Evolutionary conservation across 2,797 vertebrate genomes (phyloP).

Genomic region (Malurus splendens): DNA sequence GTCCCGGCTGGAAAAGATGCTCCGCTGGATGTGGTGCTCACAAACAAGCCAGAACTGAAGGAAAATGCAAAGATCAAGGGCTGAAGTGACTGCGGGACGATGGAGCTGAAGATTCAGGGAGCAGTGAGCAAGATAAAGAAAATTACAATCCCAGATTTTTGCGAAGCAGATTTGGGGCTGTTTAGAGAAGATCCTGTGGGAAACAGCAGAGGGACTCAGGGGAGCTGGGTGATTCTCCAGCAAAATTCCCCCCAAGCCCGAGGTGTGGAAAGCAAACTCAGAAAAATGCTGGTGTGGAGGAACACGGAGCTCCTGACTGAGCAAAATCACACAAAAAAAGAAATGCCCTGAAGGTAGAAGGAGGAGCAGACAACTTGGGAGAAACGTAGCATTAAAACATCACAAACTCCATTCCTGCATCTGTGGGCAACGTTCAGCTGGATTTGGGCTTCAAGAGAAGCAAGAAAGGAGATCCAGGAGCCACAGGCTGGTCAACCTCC

Average conservation of each 20-base stretch:
- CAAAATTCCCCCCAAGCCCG: neutral
- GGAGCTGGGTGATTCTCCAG: fast-evolving
- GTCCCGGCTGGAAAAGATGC: neutral
- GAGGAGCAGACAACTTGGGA: neutral
- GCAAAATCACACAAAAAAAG: neutral
- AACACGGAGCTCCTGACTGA: neutral
- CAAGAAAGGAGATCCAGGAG: neutral
- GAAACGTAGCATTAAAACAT: fast-evolving
- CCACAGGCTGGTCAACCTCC: neutral
- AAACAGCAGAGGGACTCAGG: neutral
- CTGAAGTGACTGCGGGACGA: neutral
- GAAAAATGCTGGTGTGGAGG: neutral
- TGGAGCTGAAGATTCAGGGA: neutral
- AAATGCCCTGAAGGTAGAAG: neutral
- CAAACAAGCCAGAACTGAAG: neutral
- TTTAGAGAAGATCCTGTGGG: neutral
- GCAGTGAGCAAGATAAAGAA: neutral
- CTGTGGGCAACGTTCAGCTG: neutral
- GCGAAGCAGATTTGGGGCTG: too few species aligned
- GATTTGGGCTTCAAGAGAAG: neutral
- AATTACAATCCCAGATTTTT: neutral
- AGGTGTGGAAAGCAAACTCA: neutral
- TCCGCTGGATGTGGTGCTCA: neutral
- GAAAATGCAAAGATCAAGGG: neutral
- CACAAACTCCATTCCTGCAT: too few species aligned